Evolutionary conservation across 2,113 vertebrate genomes (phyloP), one percentile per base, ranked within the genome.

Genomic region (Sinosuthora webbiana): DNA sequence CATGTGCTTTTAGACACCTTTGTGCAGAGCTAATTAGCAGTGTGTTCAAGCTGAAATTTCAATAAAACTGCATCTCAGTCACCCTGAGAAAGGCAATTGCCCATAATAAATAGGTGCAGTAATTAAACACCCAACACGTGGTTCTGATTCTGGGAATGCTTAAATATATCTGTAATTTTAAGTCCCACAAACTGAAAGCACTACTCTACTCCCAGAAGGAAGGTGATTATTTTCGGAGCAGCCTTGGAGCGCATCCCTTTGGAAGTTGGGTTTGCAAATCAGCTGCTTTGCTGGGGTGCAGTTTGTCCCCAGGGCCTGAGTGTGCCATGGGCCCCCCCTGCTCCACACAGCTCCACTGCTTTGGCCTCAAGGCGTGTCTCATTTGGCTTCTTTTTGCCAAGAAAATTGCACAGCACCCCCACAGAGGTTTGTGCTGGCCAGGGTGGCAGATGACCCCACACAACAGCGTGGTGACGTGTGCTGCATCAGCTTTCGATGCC

Each of bases 401-500:
- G 55, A 67, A 25, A 21, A 45, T 4, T 41, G 44, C 1, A 0
- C 33, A 74, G 67, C 64, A 27, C 84, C 55, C 50, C 84, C 79
- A 39, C 63, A 27, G 79, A 45, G 41, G 35, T 77, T 69, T 82
- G 10, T 83, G 75, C 68, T 77, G 78, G 28, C 64, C 88, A 33
- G 45, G 64, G 12, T 22, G 74, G 91, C 76, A 94, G 73, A 39
- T 23, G 41, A 89, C 88, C 94, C 33, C 12, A 28, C 84, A 93
- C 65, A 92, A 85, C 14, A 80, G 55, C 50, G 2, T 76, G 95
- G 76, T 60, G 90, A 44, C 2, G 0, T 30, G 55, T 52, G 57
- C 85, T 89, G 50, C 57, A 84, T 83, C 81, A 70, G 88, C 93
- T 95, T 91, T 45, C 73, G 96, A 65, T 92, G 87, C 22, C 41